Evolutionary conservation across 2,113 vertebrate genomes (phyloP).

Genomic region (Varanus salvator): DNA sequence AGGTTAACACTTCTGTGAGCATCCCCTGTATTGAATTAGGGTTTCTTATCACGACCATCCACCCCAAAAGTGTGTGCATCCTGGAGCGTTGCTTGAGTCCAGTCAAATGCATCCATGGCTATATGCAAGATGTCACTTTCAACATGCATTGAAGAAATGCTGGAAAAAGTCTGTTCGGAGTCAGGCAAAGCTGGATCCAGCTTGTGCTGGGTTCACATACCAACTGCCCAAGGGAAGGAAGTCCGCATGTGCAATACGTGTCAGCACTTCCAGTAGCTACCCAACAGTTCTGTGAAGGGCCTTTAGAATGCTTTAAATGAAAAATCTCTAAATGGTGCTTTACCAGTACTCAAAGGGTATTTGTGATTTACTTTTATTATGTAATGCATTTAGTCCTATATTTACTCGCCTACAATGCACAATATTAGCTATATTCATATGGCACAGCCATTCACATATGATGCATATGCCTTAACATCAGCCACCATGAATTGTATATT

Average conservation of each 20-base stretch:
- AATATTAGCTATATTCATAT: constrained; percentile 74
- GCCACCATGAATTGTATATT: constrained; percentile 82
- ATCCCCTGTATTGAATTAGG: background rate
- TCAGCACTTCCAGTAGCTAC: background rate
- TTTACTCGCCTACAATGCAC: constrained; percentile 76
- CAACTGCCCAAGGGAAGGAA: background rate
- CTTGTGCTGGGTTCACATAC: background rate
- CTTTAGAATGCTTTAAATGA: background rate
- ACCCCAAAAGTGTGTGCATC: background rate
- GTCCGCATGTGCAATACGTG: background rate
- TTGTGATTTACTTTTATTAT: constrained; percentile 70
- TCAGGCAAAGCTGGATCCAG: background rate
- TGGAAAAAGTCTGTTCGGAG: background rate
- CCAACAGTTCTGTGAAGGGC: background rate
- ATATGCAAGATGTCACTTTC: background rate
- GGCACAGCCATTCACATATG: constrained; percentile 65
- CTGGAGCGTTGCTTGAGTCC: background rate
- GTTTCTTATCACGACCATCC: background rate
- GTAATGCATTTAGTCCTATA: constrained; percentile 68
- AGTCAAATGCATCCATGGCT: background rate
- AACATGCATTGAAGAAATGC: background rate
- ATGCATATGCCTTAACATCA: constrained; percentile 74
- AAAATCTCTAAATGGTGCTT: constrained; percentile 62
- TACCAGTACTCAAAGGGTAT: constrained; percentile 68
- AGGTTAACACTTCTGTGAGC: constrained; percentile 43